Evolutionary conservation across 2,888 invertebrate species (phyloP), one percentile per base, ranked within the genome.

Genomic region (Monoplex corrugatus): DNA sequence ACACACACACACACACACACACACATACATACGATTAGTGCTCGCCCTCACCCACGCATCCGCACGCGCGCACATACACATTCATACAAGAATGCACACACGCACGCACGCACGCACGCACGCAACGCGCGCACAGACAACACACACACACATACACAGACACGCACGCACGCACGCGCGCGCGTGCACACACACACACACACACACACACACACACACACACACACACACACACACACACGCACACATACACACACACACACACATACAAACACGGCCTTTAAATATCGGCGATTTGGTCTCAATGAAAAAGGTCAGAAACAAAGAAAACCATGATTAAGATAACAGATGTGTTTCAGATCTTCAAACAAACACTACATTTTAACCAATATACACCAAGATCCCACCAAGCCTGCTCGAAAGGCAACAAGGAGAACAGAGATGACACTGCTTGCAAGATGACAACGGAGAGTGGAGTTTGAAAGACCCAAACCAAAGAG

Each of bases 201-300:
- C 75, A 38, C 35, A 16, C 72, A 72, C 72, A 5, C 72, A 72
- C 72, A 72, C 35, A 72, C 35, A 72, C 35, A 35, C 72, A 72
- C 72, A 35, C 32, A 72, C 32, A 5, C 72, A 35, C 35, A 10
- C 68, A 28, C 68, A 28, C 68, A 28, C 68, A 28, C 68, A 28
- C 68, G n/a, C n/a, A 68, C 68, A 68, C 68, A 68, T n/a, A 68
- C 68, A 68, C 50, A 68, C 68, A 68, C 68, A 68, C 68, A 68
- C 68, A 68, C 68, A 68, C 68, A 68, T n/a, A 68, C 68, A 68
- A 23, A 68, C 68, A 68, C 68, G n/a, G n/a, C n/a, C n/a, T n/a
- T n/a, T n/a, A n/a, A n/a, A n/a, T n/a, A n/a, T n/a, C n/a, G n/a
- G n/a, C n/a, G n/a, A n/a, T n/a, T n/a, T n/a, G n/a, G n/a, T n/a